These are phyloP conservation scores for Sesamia nonagrioides DNA, from an alignment of 1,140 invertebrate species.

Conservation along the genomic window DNA sequence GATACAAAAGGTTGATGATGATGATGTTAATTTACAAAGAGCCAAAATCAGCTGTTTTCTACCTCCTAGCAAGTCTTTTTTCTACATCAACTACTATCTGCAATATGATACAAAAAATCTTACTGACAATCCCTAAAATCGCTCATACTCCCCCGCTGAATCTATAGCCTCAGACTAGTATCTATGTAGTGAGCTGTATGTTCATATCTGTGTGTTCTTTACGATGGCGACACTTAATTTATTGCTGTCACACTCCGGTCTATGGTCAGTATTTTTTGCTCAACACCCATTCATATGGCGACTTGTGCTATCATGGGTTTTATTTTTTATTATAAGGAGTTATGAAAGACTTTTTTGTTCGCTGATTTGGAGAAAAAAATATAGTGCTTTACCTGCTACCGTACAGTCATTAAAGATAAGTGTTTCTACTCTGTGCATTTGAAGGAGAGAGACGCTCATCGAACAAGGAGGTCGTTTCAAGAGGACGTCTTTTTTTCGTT, in stretches of 20 bases:
- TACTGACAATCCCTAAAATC: neutral
- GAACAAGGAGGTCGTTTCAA: neutral
- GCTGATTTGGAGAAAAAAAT: neutral
- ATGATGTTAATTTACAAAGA: too few species aligned
- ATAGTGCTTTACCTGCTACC: neutral
- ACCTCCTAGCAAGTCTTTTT: too few species aligned
- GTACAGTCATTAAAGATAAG: neutral
- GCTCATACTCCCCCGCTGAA: constrained; percentile 32
- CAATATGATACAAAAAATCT: neutral
- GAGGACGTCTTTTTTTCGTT: too few species aligned
- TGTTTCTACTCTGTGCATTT: neutral
- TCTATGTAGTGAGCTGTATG: constrained; percentile 34
- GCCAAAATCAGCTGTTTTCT: too few species aligned
- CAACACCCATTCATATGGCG: constrained; percentile 33
- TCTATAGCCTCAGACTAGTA: constrained; percentile 16
- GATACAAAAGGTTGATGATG: too few species aligned
- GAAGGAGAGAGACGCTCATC: neutral
- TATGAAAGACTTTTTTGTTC: neutral
- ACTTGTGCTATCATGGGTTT: constrained; percentile 1
- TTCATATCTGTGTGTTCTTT: constrained; percentile 57
- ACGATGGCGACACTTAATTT: constrained; percentile 70
- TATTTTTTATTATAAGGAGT: constrained; percentile 7
- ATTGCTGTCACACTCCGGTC: constrained; percentile 56
- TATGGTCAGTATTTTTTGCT: constrained; percentile 61
- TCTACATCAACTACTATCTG: neutral